Evolutionary conservation across 2,888 invertebrate genomes (phyloP).

Genomic region (Priapulus caudatus): DNA sequence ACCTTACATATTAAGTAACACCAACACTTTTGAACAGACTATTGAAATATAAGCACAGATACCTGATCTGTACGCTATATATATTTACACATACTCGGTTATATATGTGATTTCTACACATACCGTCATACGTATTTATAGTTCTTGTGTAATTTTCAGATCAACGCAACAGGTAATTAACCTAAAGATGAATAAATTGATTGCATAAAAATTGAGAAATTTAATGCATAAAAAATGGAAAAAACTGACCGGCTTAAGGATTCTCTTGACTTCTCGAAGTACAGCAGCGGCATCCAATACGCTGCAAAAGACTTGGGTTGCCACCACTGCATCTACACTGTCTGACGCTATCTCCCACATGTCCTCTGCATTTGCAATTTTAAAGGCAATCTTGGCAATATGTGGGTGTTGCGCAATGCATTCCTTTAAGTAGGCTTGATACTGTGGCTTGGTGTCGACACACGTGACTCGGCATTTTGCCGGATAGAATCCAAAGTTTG

Average conservation of each 20-base stretch:
- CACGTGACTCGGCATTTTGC: not conserved
- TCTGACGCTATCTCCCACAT: not conserved
- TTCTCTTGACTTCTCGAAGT: not conserved
- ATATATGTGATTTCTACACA: too few species aligned
- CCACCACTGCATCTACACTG: constrained; percentile 1
- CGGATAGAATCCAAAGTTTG: not conserved
- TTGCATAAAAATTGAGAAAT: too few species aligned
- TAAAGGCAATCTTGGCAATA: constrained; percentile 1
- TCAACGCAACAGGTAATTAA: too few species aligned
- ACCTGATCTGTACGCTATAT: too few species aligned
- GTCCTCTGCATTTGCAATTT: not conserved
- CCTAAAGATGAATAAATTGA: too few species aligned
- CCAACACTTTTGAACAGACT: too few species aligned
- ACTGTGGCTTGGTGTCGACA: not conserved
- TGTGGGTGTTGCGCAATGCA: not conserved
- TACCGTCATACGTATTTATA: too few species aligned
- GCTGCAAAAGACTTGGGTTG: not conserved
- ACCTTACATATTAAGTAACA: too few species aligned
- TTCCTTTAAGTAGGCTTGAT: not conserved
- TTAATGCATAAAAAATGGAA: too few species aligned
- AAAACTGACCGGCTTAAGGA: not conserved
- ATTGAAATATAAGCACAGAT: too few species aligned
- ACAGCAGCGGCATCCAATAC: not conserved
- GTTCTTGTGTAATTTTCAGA: too few species aligned
- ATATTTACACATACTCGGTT: too few species aligned